A percentile compares a stretch with the other conserved stretches of the same genome.
These are phyloP conservation scores for Calcarius lapponicus DNA, from an alignment of 2,797 vertebrate genomes.

Conservation along the genomic window DNA sequence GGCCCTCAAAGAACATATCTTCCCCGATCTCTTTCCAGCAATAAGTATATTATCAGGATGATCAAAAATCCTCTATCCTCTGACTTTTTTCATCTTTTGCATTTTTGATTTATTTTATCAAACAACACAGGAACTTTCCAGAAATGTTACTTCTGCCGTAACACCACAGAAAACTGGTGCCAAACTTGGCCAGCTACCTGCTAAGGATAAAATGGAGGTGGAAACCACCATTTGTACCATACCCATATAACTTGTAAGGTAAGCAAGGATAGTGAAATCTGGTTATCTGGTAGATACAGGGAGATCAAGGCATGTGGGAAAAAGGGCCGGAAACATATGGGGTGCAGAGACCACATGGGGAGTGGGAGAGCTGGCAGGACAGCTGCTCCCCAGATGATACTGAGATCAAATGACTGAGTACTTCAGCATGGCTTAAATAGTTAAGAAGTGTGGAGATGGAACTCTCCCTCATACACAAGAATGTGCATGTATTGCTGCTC, in stretches of 20 bases:
- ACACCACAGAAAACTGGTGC: neutral
- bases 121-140: neutral
- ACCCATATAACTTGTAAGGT: neutral
- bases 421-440: slow-evolving; percentile 48
- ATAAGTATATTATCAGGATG: neutral
- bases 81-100: neutral
- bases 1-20: neutral
- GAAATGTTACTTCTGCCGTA: neutral
- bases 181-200: neutral
- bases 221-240: neutral
- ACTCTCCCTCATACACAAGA: slow-evolving; percentile 20
- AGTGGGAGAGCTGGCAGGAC: slow-evolving; percentile 55
- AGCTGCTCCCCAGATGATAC: slow-evolving; percentile 65
- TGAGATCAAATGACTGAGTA: slow-evolving; percentile 69
- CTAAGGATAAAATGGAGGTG: neutral
- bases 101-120: neutral
- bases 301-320: slow-evolving; percentile 60
- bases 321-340: slow-evolving; percentile 67
- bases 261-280: neutral
- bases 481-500: neutral
- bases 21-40: neutral
- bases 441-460: slow-evolving; percentile 55
- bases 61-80: neutral
- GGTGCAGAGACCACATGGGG: slow-evolving; percentile 56
- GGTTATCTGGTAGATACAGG: slow-evolving; percentile 17